Conservation (phyloP, 2,113 vertebrate species). For the Rafetus swinhoei region DNA sequence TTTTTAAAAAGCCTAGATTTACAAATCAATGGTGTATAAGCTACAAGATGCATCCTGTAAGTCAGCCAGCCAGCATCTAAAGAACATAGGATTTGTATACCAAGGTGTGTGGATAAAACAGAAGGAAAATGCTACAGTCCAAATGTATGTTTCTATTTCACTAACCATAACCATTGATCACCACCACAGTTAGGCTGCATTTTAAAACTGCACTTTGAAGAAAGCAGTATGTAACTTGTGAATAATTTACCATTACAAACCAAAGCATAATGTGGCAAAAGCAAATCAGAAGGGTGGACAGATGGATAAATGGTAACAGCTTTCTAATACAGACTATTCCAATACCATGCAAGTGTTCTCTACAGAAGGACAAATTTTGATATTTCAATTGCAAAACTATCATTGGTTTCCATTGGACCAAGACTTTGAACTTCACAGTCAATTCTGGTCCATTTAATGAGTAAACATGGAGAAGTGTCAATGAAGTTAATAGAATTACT, state of each 20-base stretch:
- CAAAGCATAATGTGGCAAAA: rapidly evolving
- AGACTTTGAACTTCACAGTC: background rate
- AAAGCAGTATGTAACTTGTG: background rate
- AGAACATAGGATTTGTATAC: background rate
- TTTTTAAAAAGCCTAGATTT: background rate
- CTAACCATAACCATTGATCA: background rate
- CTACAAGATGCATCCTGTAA: background rate
- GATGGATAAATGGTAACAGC: background rate
- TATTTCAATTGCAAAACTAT: rapidly evolving
- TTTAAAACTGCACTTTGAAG: background rate
- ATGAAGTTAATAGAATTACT: conserved; percentile 8
- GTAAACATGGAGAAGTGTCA: conserved; percentile 32
- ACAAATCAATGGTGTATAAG: background rate
- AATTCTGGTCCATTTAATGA: background rate
- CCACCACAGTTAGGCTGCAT: background rate
- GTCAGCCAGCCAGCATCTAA: rapidly evolving
- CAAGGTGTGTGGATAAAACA: background rate
- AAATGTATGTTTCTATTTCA: background rate
- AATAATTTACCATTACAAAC: background rate
- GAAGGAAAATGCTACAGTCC: background rate
- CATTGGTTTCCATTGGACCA: background rate
- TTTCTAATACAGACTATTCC: background rate
- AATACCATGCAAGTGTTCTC: background rate
- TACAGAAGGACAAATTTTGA: background rate
- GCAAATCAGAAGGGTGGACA: background rate